Percentiles rank a stretch among this genome's conserved stretches.
phyloP scores from a whole-genome alignment of 2,888 invertebrate species.

The Ptychoptera albimana region DNA sequence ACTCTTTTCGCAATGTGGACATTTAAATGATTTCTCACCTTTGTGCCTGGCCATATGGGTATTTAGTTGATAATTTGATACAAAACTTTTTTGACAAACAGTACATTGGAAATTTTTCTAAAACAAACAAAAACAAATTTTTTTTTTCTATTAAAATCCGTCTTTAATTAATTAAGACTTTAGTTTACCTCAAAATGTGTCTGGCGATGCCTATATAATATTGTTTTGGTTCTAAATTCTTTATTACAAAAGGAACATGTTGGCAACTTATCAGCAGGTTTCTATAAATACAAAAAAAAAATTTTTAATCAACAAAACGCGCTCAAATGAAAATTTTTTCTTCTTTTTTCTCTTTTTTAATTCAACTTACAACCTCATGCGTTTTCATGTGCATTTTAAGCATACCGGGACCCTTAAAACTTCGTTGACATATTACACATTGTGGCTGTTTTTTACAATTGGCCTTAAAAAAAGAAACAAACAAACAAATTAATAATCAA shows the following conservation, averaged over 20 bases:
- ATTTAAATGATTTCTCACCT: constrained; percentile 30
- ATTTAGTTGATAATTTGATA: constrained; percentile 34
- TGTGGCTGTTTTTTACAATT: constrained; percentile 49
- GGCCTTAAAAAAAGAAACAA: constrained; percentile 23
- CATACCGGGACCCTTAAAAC: constrained; percentile 50
- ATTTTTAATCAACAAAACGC: too few relatives aligned
- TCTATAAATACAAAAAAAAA: constrained; percentile 11
- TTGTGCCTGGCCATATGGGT: constrained; percentile 36
- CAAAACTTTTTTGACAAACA: constrained; percentile 36
- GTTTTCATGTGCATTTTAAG: constrained; percentile 50
- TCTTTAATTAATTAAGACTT: too few relatives aligned
- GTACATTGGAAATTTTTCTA: constrained; percentile 24
- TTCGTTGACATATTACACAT: constrained; percentile 41
- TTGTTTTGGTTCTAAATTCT: constrained; percentile 40
- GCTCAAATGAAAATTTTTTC: too few relatives aligned
- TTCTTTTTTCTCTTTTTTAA: background rate
- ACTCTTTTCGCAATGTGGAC: constrained; percentile 38
- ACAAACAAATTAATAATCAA: background rate
- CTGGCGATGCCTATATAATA: constrained; percentile 43
- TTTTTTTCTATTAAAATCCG: background rate
- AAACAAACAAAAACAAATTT: background rate
- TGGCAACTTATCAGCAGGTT: constrained; percentile 39
- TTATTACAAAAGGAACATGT: constrained; percentile 44
- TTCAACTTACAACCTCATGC: constrained; percentile 27
- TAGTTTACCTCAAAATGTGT: constrained; percentile 39